Base-by-base conservation (phyloP, 2,888 invertebrate genomes). In the Mermis nigrescens region DNA sequence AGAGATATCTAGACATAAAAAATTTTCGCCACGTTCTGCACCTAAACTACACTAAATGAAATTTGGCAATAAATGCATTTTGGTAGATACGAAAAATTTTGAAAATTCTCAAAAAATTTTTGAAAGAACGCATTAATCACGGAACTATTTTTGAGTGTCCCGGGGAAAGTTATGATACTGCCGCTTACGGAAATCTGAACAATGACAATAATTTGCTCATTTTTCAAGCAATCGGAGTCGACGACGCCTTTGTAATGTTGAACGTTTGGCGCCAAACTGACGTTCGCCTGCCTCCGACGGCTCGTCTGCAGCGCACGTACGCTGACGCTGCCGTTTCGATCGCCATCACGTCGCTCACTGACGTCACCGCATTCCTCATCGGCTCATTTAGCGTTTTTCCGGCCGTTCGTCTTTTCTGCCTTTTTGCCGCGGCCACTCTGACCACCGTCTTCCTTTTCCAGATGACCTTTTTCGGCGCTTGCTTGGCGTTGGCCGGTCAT, bases 271-370 rank as follows among this genome's bases (percentile, higher is more conserved):
- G 89, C 59, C 79, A 88, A 57, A 87, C 88, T 0, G 83, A 85
- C 12, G 46, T 64, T 2, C 52, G 52, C 15, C 58, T 60, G 55
- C 81, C 83, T 7, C 88, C 89, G 0, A 84, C 86, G 0, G 83
- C 85, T 68, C 79, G 89, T 51, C 85, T 89, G 84, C 86, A 83
- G 0, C 80, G 81, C 61, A 87, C 85, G 77, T 79, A 88, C 72
- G 84, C 86, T 57, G 89, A 90, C 73, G 88, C 89, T 1, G 89
- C 88, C 0, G 89, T 89, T 26, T 89, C 88, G 15, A 88, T 90
- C 63, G 88, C 89, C 46, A 88, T 90, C 64, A 90, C 89, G 0
- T 88, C 88, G 0, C 80, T 89, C 60, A 89, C 89, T 0, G 87
- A 89, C 73, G 66, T 64, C 53, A 61, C 65, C 31, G 64, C 64